Evolutionary conservation across 2,888 invertebrate species (phyloP).

Genomic region (Drepanosiphum platanoidis): DNA sequence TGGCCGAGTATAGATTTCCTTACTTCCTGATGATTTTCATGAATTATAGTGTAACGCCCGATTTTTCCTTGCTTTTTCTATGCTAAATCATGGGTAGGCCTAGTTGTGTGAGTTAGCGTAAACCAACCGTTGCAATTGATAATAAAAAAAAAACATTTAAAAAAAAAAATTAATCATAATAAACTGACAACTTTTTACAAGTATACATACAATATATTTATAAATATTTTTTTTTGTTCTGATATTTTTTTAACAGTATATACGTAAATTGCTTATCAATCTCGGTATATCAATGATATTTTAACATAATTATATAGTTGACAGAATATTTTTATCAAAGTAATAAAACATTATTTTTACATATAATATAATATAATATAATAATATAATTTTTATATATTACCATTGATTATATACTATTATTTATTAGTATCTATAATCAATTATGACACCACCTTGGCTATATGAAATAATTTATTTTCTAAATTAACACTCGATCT

Average conservation of each 20-base stretch:
- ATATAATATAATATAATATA: too few species aligned
- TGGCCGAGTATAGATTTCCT: conserved; percentile 50
- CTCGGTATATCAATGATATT: too few species aligned
- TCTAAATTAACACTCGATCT: too few species aligned
- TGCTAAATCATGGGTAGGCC: conserved; percentile 34
- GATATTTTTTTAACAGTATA: neutral
- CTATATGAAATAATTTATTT: too few species aligned
- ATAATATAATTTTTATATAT: too few species aligned
- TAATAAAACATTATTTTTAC: too few species aligned
- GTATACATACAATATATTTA: neutral
- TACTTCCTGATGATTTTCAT: conserved; percentile 59
- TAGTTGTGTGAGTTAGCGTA: conserved; percentile 35
- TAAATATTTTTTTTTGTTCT: neutral
- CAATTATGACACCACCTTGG: too few species aligned
- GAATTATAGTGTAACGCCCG: conserved; percentile 52
- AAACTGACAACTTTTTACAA: neutral
- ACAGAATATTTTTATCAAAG: neutral
- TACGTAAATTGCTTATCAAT: neutral
- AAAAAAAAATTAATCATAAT: conserved; percentile 3
- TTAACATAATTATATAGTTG: neutral
- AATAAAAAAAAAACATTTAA: conserved; percentile 16
- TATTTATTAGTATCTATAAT: too few species aligned
- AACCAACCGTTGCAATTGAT: conserved; percentile 47
- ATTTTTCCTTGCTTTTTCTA: conserved; percentile 32
- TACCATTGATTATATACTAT: too few species aligned